phyloP scores from a whole-genome alignment of 2,797 vertebrate genomes.

The Sebastiscus albofasciatus region DNA sequence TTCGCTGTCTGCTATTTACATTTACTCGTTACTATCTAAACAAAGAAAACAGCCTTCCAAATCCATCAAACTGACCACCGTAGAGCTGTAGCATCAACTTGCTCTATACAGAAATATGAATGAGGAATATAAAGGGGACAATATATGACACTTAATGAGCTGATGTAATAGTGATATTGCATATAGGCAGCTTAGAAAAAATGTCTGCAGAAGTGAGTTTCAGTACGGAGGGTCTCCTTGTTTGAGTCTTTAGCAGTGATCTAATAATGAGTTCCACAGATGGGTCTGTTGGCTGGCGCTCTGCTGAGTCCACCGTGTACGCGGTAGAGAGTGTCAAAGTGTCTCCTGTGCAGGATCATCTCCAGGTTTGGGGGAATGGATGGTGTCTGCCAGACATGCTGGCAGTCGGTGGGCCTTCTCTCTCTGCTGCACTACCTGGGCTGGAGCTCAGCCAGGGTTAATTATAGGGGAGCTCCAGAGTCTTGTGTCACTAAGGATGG shows the following conservation, averaged over 20 bases:
- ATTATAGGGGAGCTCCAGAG: slow-evolving; percentile 87
- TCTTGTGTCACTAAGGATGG: slow-evolving; percentile 81
- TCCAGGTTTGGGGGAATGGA: slow-evolving; percentile 80
- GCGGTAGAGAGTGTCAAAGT: slow-evolving; percentile 81
- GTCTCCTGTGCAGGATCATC: slow-evolving; percentile 82
- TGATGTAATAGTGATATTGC: background rate
- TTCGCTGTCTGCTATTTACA: background rate
- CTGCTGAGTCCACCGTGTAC: slow-evolving; percentile 74
- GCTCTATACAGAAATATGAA: background rate
- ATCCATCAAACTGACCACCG: background rate
- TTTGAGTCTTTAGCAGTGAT: slow-evolving; percentile 74
- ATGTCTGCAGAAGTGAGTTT: slow-evolving; percentile 42
- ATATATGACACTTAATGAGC: background rate
- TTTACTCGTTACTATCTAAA: slow-evolving; percentile 3
- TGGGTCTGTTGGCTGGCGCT: slow-evolving; percentile 79
- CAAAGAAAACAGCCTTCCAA: background rate
- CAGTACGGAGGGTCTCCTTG: slow-evolving; percentile 56
- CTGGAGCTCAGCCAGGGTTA: slow-evolving; percentile 88
- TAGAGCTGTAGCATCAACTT: background rate
- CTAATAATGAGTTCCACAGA: slow-evolving; percentile 83
- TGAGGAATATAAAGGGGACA: background rate
- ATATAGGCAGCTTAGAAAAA: slow-evolving; percentile 16
- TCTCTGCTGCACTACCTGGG: slow-evolving; percentile 80
- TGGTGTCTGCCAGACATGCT: slow-evolving; percentile 84
- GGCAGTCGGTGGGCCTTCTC: slow-evolving; percentile 78